Evolutionary conservation across 2,113 vertebrate genomes (phyloP).

Genomic region (Amphiprion percula): DNA sequence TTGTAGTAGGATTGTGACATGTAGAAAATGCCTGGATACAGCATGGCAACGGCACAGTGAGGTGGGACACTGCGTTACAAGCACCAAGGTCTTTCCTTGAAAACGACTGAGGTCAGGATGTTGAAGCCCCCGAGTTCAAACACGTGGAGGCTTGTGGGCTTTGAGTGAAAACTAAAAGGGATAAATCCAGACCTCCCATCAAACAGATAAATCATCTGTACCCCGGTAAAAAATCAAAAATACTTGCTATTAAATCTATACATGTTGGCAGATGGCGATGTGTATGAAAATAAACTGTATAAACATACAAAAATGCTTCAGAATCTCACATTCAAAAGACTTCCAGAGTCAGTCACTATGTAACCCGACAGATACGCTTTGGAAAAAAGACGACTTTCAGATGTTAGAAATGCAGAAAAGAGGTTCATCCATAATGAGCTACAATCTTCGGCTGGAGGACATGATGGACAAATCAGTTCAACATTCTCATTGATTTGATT

Average conservation of each 20-base stretch:
- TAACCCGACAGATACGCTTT: slow-evolving; percentile 67
- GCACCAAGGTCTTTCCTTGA: slow-evolving; percentile 57
- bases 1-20: slow-evolving; percentile 38
- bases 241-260: slow-evolving; percentile 59
- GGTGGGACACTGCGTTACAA: slow-evolving; percentile 58
- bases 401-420: slow-evolving; percentile 64
- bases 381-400: slow-evolving; percentile 56
- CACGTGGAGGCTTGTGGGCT: slow-evolving; percentile 29
- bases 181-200: slow-evolving; percentile 48
- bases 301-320: slow-evolving; percentile 68
- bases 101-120: slow-evolving; percentile 62
- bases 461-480: slow-evolving; percentile 70
- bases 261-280: slow-evolving; percentile 66
- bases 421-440: slow-evolving; percentile 69
- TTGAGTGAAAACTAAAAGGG: slow-evolving; percentile 44
- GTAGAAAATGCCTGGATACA: slow-evolving; percentile 33
- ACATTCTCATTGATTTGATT: slow-evolving; percentile 82
- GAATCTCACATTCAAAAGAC: slow-evolving; percentile 72
- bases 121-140: slow-evolving; percentile 59
- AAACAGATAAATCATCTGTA: slow-evolving; percentile 46
- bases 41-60: slow-evolving; percentile 71
- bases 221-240: slow-evolving; percentile 37
- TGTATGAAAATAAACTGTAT: slow-evolving; percentile 70
- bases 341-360: slow-evolving; percentile 55
- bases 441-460: slow-evolving; percentile 80